Evolutionary conservation across 2,797 vertebrate genomes (phyloP).

Genomic region (Semotilus atromaculatus): DNA sequence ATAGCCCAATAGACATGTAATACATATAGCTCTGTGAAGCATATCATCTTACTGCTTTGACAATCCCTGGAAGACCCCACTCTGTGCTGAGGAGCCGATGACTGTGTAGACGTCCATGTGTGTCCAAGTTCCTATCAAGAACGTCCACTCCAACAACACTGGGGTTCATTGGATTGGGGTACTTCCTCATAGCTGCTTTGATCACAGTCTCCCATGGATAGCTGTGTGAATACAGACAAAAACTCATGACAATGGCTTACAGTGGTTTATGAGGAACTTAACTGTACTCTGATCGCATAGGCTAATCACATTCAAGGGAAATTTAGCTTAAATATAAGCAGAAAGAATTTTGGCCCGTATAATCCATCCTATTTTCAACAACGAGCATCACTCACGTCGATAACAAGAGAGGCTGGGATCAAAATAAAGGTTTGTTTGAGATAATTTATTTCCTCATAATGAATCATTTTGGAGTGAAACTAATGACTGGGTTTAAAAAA

Average conservation of each 20-base stretch:
- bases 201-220: slow-evolving; percentile 98
- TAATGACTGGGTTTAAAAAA: background rate
- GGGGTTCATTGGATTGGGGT: slow-evolving; percentile 98
- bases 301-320: background rate
- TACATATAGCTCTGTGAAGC: background rate
- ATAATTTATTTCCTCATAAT: slow-evolving; percentile 7
- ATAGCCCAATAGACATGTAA: background rate
- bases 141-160: slow-evolving; percentile 96
- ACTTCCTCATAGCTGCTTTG: slow-evolving; percentile 97
- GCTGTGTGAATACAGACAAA: slow-evolving; percentile 68
- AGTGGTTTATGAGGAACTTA: background rate
- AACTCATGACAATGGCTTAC: background rate
- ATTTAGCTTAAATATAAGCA: background rate
- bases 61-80: slow-evolving; percentile 93
- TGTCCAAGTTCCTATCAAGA: slow-evolving; percentile 87
- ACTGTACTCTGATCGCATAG: background rate
- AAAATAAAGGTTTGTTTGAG: slow-evolving; percentile 22
- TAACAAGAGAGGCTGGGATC: background rate
- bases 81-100: slow-evolving; percentile 96
- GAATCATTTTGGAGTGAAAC: slow-evolving; percentile 33
- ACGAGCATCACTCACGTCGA: background rate
- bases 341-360: background rate
- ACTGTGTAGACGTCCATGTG: slow-evolving; percentile 91
- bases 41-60: slow-evolving; percentile 85
- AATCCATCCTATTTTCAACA: background rate